Conservation (phyloP, 2,113 vertebrate genomes). For the Vulpes lagopus region DNA sequence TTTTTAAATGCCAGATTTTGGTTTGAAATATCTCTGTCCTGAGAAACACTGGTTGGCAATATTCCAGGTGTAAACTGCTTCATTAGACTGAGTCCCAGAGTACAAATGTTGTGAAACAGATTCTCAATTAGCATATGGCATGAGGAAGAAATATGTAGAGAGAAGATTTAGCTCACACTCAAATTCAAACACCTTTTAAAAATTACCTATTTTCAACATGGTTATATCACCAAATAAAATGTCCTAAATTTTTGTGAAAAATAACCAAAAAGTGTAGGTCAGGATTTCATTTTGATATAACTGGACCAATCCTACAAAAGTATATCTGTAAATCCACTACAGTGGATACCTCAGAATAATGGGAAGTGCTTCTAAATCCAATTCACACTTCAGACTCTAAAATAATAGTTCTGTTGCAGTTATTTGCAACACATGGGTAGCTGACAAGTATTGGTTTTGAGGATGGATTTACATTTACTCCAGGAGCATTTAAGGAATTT, state of each 20-base stretch:
- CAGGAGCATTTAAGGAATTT: background rate
- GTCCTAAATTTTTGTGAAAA: background rate
- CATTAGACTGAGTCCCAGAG: background rate
- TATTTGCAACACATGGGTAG: background rate
- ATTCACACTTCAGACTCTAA: background rate
- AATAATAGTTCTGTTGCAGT: background rate
- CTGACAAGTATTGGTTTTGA: slow-evolving; percentile 34
- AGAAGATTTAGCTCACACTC: background rate
- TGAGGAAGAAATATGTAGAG: background rate
- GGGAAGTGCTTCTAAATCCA: background rate
- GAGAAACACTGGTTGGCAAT: background rate
- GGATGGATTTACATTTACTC: background rate
- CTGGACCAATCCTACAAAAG: background rate
- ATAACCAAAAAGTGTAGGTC: background rate
- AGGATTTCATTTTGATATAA: background rate
- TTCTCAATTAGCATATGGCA: background rate
- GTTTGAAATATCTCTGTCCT: background rate
- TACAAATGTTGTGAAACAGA: background rate
- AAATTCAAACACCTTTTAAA: background rate
- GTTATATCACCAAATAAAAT: background rate
- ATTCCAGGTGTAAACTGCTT: background rate
- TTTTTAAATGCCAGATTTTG: background rate
- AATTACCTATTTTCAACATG: background rate
- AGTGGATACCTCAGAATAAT: background rate
- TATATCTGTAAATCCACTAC: background rate